phyloP scores from a whole-genome alignment of 2,888 invertebrate genomes.

The Thera obeliscata region DNA sequence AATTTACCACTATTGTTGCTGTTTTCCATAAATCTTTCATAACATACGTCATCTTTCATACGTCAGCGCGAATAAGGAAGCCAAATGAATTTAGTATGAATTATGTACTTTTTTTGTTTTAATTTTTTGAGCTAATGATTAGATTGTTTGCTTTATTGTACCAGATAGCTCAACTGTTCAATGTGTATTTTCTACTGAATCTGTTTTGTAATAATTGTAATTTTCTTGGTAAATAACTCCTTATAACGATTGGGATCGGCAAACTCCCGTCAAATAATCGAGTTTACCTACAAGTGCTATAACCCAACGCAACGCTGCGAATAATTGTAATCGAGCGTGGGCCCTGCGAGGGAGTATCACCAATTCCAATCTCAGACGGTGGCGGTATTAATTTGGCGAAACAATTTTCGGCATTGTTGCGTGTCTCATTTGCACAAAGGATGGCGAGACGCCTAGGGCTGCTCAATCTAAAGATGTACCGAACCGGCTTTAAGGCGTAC shows the following conservation, averaged over 20 bases:
- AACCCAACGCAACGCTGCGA: not conserved
- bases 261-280: not conserved
- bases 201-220: too few relatives aligned
- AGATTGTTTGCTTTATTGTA: too few relatives aligned
- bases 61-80: too few relatives aligned
- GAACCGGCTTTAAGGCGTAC: conserved; percentile 12
- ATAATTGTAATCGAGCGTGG: conserved; percentile 5
- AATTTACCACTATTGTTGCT: conserved; percentile 26
- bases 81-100: too few relatives aligned
- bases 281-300: not conserved
- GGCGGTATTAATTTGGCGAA: conserved; percentile 68
- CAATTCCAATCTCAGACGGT: conserved; percentile 32
- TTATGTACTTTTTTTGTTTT: too few relatives aligned
- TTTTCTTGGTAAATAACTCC: too few relatives aligned
- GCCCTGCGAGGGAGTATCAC: conserved; percentile 20
- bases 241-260: not conserved
- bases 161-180: too few relatives aligned
- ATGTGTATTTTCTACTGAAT: too few relatives aligned
- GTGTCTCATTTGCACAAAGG: conserved; percentile 74
- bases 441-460: conserved; percentile 45
- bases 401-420: conserved; percentile 68
- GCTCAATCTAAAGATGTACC: conserved; percentile 7
- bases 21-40: too few relatives aligned
- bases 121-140: too few relatives aligned
- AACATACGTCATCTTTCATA: too few relatives aligned